A percentile compares a stretch with the other conserved stretches of the same genome.
Evolutionary conservation across 2,113 vertebrate species (phyloP).

Genomic region (Irena cyanogastra): DNA sequence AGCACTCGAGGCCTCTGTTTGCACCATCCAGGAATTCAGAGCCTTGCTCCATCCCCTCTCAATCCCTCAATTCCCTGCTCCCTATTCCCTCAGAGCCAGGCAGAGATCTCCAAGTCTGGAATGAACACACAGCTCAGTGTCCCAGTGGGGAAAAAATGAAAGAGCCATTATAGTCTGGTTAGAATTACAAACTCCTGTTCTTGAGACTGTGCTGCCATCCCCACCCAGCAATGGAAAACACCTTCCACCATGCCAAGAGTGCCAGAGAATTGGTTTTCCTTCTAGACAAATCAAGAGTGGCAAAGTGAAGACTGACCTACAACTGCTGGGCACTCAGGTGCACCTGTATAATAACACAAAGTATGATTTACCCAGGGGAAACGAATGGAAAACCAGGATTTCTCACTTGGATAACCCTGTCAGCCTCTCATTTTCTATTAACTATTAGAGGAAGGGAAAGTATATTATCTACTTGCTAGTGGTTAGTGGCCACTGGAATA

Average conservation of each 20-base stretch:
- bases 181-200: background rate
- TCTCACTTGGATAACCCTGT: background rate
- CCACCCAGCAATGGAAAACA: background rate
- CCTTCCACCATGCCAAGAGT: background rate
- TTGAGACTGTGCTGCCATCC: background rate
- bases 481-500: background rate
- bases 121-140: background rate
- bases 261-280: background rate
- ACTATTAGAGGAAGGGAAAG: background rate
- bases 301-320: background rate
- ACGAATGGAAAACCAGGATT: background rate
- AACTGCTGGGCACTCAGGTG: background rate
- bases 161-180: background rate
- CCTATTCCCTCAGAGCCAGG: background rate
- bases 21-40: background rate
- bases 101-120: background rate
- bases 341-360: background rate
- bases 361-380: background rate
- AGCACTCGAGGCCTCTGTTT: background rate
- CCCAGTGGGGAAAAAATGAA: background rate
- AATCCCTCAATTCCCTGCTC: background rate
- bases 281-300: background rate
- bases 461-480: background rate
- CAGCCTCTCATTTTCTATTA: conserved; percentile 2
- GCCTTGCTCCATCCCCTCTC: background rate